Conservation (phyloP, 2,888 invertebrate species). For the Zootermopsis nevadensis region DNA sequence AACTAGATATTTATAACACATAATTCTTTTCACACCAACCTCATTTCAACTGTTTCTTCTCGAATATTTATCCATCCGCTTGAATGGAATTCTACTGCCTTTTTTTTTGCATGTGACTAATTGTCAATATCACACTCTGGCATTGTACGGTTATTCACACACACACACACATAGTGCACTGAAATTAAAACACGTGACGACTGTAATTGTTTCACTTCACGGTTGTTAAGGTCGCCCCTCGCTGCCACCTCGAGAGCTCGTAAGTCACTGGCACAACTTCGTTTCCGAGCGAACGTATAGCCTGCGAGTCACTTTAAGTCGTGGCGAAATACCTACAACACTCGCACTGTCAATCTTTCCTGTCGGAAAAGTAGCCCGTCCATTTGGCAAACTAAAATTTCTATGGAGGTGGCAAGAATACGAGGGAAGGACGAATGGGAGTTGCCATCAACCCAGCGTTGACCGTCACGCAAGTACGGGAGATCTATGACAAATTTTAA, state of each 20-base stretch:
- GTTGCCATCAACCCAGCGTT: too few species aligned
- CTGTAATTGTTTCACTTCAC: constrained; percentile 4
- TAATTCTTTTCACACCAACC: too few species aligned
- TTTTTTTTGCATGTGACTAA: background rate
- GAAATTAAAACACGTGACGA: constrained; percentile 7
- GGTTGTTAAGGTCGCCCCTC: background rate
- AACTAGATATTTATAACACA: too few species aligned
- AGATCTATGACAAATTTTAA: too few species aligned
- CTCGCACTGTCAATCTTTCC: constrained; percentile 7
- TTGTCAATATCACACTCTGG: background rate
- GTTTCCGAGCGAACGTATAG: constrained; percentile 16
- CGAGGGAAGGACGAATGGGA: background rate
- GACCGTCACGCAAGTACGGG: too few species aligned
- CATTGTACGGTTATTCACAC: background rate
- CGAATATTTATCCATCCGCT: too few species aligned
- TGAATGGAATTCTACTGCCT: background rate
- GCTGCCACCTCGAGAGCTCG: constrained; percentile 11
- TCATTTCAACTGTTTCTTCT: too few species aligned
- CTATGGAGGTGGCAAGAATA: background rate
- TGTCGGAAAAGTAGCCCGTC: constrained; percentile 22
- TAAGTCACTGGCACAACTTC: constrained; percentile 34
- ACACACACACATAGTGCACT: background rate
- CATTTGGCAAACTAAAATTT: background rate
- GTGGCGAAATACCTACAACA: constrained; percentile 17
- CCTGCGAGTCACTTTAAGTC: constrained; percentile 35